These are phyloP conservation scores for Platysteira castanea DNA, from an alignment of 2,113 vertebrate genomes.

Conservation along the genomic window DNA sequence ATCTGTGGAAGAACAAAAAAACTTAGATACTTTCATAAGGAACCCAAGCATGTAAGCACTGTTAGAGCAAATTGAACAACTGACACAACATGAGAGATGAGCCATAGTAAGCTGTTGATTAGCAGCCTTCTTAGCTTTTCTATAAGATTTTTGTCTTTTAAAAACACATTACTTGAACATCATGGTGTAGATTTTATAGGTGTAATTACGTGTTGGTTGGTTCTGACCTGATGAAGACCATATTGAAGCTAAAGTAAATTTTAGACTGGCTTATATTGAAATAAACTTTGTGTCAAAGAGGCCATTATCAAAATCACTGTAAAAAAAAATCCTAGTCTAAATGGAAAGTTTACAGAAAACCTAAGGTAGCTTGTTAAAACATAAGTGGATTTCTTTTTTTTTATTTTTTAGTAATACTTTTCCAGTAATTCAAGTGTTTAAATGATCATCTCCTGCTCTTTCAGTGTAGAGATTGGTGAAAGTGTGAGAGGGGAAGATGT, in stretches of 20 bases:
- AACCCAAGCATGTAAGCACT: neutral
- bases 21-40: neutral
- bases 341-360: neutral
- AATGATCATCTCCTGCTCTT: neutral
- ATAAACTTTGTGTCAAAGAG: neutral
- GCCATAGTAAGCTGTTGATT: neutral
- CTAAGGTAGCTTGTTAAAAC: neutral
- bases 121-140: neutral
- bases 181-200: neutral
- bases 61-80: neutral
- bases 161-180: neutral
- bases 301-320: neutral
- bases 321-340: neutral
- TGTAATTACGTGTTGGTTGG: neutral
- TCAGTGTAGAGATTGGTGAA: slow-evolving; percentile 82
- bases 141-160: neutral
- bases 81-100: neutral
- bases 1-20: neutral
- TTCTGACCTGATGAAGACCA: neutral
- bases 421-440: neutral
- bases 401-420: neutral
- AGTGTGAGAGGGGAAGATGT: slow-evolving; percentile 85
- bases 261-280: neutral
- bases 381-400: neutral
- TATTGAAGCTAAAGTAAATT: neutral